A percentile compares a stretch with the other conserved stretches of the same genome.
These are phyloP conservation scores for Rhinella marina DNA, from an alignment of 2,797 vertebrate species.

Conservation along the genomic window DNA sequence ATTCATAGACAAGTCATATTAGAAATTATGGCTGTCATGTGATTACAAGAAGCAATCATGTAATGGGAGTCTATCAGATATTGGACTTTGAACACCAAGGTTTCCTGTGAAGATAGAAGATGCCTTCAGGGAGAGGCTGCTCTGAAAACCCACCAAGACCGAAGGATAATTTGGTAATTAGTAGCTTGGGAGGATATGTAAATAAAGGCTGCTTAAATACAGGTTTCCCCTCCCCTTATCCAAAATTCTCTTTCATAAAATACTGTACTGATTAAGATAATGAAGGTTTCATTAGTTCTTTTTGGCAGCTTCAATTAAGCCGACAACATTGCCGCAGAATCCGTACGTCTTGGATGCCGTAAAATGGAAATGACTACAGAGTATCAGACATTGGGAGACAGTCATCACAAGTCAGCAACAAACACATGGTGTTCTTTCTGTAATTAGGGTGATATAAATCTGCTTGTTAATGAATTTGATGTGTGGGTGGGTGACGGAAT, in stretches of 20 bases:
- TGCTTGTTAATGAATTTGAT: background rate
- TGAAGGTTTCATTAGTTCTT: slow-evolving; percentile 37
- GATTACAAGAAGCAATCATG: background rate
- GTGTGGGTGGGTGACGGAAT: background rate
- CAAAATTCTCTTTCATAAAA: slow-evolving; percentile 33
- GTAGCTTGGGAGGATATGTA: slow-evolving; percentile 47
- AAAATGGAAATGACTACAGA: slow-evolving; percentile 10
- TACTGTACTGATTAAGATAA: slow-evolving; percentile 44
- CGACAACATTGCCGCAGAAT: slow-evolving; percentile 3
- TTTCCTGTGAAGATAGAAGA: slow-evolving; percentile 5
- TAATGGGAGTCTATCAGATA: slow-evolving; percentile 3
- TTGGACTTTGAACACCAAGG: slow-evolving; percentile 31
- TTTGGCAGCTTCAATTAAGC: slow-evolving; percentile 36
- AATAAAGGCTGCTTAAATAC: slow-evolving; percentile 33
- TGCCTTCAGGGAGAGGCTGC: slow-evolving; percentile 31
- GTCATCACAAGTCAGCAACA: background rate
- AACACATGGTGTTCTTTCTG: background rate
- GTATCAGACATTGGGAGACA: slow-evolving; percentile 17
- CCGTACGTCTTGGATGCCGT: background rate
- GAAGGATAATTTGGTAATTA: slow-evolving; percentile 49
- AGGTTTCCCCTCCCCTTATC: slow-evolving; percentile 17
- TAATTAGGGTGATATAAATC: background rate
- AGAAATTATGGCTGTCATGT: background rate
- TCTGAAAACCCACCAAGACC: slow-evolving; percentile 27
- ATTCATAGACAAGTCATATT: background rate